Evolutionary conservation across 2,113 vertebrate genomes (phyloP), one percentile per base, ranked within the genome.

Genomic region (Tetraodon nigroviridis): DNA sequence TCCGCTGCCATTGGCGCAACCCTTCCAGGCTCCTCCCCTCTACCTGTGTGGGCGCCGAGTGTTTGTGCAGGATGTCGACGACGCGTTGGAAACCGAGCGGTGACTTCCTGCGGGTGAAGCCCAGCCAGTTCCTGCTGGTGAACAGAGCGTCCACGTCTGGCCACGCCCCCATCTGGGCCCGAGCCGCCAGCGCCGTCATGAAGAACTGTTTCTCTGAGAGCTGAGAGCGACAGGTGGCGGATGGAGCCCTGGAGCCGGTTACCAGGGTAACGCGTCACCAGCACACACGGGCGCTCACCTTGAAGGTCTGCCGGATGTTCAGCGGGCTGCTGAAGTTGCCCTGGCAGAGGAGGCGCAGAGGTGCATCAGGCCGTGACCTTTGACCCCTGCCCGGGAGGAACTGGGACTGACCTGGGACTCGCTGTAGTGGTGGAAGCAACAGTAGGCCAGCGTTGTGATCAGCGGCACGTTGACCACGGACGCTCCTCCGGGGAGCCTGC

Each of bases 391-490:
- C 32, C 8, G 52, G 13, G 7, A 18, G 24, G 6, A 45, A 7
- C 55, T 16, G 0, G 3, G 50, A 51, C 50, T 29, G 14, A 83
- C 83, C 80, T 86, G 69, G 0, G 67, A 0, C 22, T 76, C 70
- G 0, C 4, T 0, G 73, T 98, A 95, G 82, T 99, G 97, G 85
- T 99, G 98, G 76, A 98, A 93, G 78, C 95, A 98, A 82, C 93
- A 93, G 80, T 98, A 99, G 84, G 95, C 97, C 7, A 99, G 89
- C 0, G 97, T 99, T 0, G 96, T 98, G 86, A 98, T 91, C 48
- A 98, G 84, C 0, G 97, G 95, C 95, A 95, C 96, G 82, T 95
- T 92, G 66, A 98, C 90, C 63, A 99, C 94, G 2, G 94, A 95
- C 2, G 96, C 93, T 79, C 92, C 93, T 42, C 95, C 88, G 47